Base-by-base conservation (phyloP, 2,888 invertebrate species). In the Pharmacophagus antenor region DNA sequence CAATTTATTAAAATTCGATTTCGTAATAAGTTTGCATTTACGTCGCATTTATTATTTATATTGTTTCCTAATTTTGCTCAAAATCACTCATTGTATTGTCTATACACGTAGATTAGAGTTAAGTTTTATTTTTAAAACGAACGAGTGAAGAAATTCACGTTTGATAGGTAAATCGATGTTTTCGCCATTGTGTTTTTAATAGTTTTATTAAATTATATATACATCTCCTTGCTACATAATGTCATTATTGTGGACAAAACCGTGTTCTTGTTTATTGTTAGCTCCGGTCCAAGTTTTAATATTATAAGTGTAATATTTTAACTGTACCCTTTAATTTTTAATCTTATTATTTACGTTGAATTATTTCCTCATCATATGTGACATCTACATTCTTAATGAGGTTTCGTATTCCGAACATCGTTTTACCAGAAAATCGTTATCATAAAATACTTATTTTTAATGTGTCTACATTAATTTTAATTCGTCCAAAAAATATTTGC, bases 401-500 rank as follows among this genome's bases (percentile, higher is more conserved):
- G 15, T 18, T 15, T 0, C 18, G 2, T 42, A 1, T 5, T 27
- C 15, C n/a, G n/a, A 47, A 37, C 46, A 46, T 47, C 37, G 46
- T 52, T 44, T 57, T 37, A 46, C 31, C 46, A 31, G 8, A 12
- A n/a, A 42, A 42, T 56, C 23, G 21, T 51, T 42, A 18, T 51
- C 51, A 44, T 46, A 21, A 37, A 47, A n/a, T n/a, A n/a, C 48
- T 37, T 47, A 58, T 52, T 52, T 23, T 27, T 70, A 25, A 49
- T 64, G 10, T 27, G 27, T 12, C 69, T 67, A 66, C 70, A 66
- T 69, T 68, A 71, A 70, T 76, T 70, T 76, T 72, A 80, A 79
- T 77, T 81, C 84, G 82, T 85, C 88, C 88, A 88, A 87, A 88
- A 1, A 83, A 87, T 12, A 82, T 79, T 84, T 88, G 85, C 86